Evolutionary conservation across 2,113 vertebrate species (phyloP).

Genomic region (Globicephala melas): DNA sequence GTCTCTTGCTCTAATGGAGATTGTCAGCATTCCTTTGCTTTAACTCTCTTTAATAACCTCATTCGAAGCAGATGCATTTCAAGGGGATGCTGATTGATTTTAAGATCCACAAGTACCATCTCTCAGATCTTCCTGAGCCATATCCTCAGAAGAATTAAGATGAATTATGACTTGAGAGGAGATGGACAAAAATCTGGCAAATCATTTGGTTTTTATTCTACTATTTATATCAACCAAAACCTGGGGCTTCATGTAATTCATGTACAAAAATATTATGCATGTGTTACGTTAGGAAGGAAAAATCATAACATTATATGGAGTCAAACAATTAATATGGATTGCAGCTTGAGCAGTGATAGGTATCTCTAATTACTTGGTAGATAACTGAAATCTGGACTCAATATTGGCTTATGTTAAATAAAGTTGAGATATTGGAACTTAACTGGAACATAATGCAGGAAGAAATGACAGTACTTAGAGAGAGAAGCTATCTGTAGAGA

Average conservation of each 20-base stretch:
- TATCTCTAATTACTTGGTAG: not conserved
- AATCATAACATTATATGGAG: not conserved
- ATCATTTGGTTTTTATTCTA: not conserved
- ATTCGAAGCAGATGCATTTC: not conserved
- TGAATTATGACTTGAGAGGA: not conserved
- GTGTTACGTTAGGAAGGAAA: not conserved
- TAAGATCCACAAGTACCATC: not conserved
- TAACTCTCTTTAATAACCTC: not conserved
- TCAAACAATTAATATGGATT: not conserved
- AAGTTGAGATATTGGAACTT: not conserved
- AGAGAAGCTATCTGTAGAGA: not conserved
- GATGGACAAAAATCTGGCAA: not conserved
- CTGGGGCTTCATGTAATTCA: not conserved
- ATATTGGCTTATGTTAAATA: not conserved
- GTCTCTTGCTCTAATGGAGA: not conserved
- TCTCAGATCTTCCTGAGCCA: not conserved
- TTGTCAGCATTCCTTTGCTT: not conserved
- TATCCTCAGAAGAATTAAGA: not conserved
- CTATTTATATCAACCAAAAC: not conserved
- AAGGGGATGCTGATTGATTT: not conserved
- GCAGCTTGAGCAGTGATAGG: not conserved
- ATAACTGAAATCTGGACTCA: not conserved
- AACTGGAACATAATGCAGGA: not conserved
- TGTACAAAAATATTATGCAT: rapidly evolving
- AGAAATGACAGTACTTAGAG: not conserved